A percentile compares a stretch with the other conserved stretches of the same genome.
Conservation (phyloP, 2,113 vertebrate genomes). For the Perca schrenkii region DNA sequence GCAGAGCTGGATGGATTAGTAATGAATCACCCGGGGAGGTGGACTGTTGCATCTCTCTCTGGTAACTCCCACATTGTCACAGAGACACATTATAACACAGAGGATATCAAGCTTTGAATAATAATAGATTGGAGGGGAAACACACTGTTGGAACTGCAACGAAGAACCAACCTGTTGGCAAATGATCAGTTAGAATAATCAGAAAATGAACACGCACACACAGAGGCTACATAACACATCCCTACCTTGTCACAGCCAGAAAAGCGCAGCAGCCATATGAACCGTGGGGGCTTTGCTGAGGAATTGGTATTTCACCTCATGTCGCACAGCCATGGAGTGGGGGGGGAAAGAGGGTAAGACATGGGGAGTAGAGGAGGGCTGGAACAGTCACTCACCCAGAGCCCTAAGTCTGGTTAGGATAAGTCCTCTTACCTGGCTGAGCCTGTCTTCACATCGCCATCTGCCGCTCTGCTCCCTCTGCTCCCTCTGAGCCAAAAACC, state of each 20-base stretch:
- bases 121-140: slow-evolving; percentile 17
- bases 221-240: slow-evolving; percentile 35
- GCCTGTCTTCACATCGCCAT: slow-evolving; percentile 76
- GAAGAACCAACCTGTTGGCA: slow-evolving; percentile 71
- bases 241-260: slow-evolving; percentile 64
- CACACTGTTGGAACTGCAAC: neutral
- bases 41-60: slow-evolving; percentile 78
- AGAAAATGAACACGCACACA: slow-evolving; percentile 9
- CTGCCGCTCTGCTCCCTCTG: slow-evolving; percentile 57
- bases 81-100: slow-evolving; percentile 53
- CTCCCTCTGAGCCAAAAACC: slow-evolving; percentile 62
- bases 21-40: slow-evolving; percentile 78
- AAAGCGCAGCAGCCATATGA: slow-evolving; percentile 60
- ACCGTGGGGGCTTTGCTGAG: slow-evolving; percentile 48
- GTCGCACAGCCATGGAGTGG: slow-evolving; percentile 60
- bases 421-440: slow-evolving; percentile 80
- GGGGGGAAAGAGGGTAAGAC: slow-evolving; percentile 34
- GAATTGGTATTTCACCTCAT: slow-evolving; percentile 81
- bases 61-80: slow-evolving; percentile 75
- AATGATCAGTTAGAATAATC: slow-evolving; percentile 18
- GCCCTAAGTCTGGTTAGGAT: slow-evolving; percentile 67
- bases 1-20: slow-evolving; percentile 74
- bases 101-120: slow-evolving; percentile 40
- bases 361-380: slow-evolving; percentile 46
- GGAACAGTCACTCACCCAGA: slow-evolving; percentile 56